These are phyloP conservation scores for Salpingus planirostris DNA, from an alignment of 2,888 invertebrate species.

Conservation along the genomic window DNA sequence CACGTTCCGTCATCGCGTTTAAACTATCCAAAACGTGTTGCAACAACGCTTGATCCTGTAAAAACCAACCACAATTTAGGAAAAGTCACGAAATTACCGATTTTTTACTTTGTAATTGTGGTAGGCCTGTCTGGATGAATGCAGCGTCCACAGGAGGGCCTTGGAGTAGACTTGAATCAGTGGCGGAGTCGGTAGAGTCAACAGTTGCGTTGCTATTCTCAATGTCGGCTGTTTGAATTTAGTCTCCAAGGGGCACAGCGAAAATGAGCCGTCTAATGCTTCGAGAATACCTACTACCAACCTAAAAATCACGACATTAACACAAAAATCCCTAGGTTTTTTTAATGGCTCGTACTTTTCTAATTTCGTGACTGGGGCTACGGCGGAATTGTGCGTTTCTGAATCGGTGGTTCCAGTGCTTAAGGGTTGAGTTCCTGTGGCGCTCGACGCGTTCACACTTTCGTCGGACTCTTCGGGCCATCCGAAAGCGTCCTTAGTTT, in stretches of 20 bases:
- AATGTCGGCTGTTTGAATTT: constrained; percentile 49
- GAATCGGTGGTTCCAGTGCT: constrained; percentile 24
- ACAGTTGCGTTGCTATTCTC: constrained; percentile 54
- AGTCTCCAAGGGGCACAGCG: constrained; percentile 46
- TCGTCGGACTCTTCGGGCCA: constrained; percentile 97
- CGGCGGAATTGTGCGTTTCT: constrained; percentile 38
- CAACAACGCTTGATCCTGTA: constrained; percentile 74
- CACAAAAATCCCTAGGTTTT: constrained; percentile 5
- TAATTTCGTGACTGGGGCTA: constrained; percentile 48
- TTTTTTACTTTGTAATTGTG: constrained; percentile 70
- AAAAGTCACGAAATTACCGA: not conserved
- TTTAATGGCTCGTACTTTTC: constrained; percentile 49
- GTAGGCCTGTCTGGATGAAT: constrained; percentile 63
- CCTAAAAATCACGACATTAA: constrained; percentile 33
- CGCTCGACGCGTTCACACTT: constrained; percentile 21
- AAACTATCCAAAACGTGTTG: constrained; percentile 65
- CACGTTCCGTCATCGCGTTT: constrained; percentile 51
- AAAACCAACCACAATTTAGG: not conserved
- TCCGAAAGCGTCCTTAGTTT: constrained; percentile 90
- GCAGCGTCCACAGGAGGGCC: constrained; percentile 72
- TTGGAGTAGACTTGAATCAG: constrained; percentile 71
- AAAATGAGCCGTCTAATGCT: constrained; percentile 62
- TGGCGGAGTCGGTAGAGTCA: constrained; percentile 63
- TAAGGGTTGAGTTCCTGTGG: constrained; percentile 2
- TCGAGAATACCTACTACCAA: constrained; percentile 60